Base-by-base conservation (phyloP, 2,797 vertebrate species). In the Botia almorhae region DNA sequence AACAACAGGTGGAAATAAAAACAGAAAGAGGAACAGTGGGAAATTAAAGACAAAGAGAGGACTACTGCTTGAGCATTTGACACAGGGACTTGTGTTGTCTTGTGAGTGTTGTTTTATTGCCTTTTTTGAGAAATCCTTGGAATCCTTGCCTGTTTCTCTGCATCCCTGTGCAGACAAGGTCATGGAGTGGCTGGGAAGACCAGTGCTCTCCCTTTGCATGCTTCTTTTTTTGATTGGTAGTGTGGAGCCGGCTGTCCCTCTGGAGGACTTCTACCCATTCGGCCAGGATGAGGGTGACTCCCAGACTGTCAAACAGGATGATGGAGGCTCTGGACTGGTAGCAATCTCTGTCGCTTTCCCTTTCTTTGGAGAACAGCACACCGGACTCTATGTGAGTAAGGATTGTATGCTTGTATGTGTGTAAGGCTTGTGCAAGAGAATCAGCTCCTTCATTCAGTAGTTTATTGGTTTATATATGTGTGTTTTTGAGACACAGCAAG, bases 211-310 rank as follows among this genome's bases (percentile, higher is more conserved):
- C 85, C 78, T 92, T 85, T 92, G 89, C 85, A 87, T 87, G 82
- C 85, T 89, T 64, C 68, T 93, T 81, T 87, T 83, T 84, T 48
- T 81, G 53, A 67, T 85, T 86, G 84, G 86, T 74, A 76, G 89
- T 85, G 94, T 87, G 87, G 91, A 90, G 67, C 89, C 88, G 0
- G 91, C 93, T 29, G 96, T 98, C 85, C 94, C 96, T 61, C 91
- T 98, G 70, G 88, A 93, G 64, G 96, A 97, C 80, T 97, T 99
- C 91, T 99, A 97, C 90, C 96, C 97, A 50, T 99, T 97, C 85
- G 97, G 97, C 60, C 83, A 71, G 84, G 91, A 94, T 82, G 76
- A 89, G 86, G 96, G 96, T 53, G 97, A 98, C 88, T 88, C 93
- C 4, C 92, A 93, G 90, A 98, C 97, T 83, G 90, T 92, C 21